Base-by-base conservation (phyloP, 2,113 vertebrate genomes). In the Archocentrus centrarchus region DNA sequence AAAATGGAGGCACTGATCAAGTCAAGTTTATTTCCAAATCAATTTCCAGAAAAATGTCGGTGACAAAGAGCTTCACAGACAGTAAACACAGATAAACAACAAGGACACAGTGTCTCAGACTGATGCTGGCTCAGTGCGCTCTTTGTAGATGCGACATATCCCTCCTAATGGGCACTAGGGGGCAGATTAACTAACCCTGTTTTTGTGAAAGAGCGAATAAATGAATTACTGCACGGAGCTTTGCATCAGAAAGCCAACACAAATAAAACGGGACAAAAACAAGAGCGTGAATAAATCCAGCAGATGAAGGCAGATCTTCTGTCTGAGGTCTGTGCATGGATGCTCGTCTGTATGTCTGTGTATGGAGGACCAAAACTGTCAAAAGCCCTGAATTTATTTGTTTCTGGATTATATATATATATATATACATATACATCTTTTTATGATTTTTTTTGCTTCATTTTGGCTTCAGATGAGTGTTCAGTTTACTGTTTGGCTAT, bases 1-100 rank as follows among this genome's bases (percentile, higher is more conserved):
- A 78, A 68, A 88, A 86, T 78, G 15, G 37, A 58, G 60, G 18
- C 75, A 30, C 59, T 82, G 85, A 86, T 86, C 27, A 66, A 86
- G 75, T 86, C 73, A 78, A 81, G 44, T 86, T 88, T 85, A 80
- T 81, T 88, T 91, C 84, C 58, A 64, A 84, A 87, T 90, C 81
- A 79, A 81, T 84, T 88, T 82, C 77, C 80, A 78, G 60, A 61
- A 81, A 82, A 88, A 79, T 53, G 60, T 76, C 73, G 86, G 63
- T 75, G 79, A 90, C 85, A 85, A 85, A 89, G 81, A 70, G 39
- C 66, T 84, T 84, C 75, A 80, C 78, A 85, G 80, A 80, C 82
- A 73, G 85, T 83, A 83, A 80, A 80, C 76, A 73, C 59, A 44
- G 90, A 85, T 81, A 68, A 79, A 89, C 30, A 87, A 88, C 82